These are phyloP conservation scores for Tachina fera DNA, from an alignment of 2,888 invertebrate genomes.

Conservation along the genomic window DNA sequence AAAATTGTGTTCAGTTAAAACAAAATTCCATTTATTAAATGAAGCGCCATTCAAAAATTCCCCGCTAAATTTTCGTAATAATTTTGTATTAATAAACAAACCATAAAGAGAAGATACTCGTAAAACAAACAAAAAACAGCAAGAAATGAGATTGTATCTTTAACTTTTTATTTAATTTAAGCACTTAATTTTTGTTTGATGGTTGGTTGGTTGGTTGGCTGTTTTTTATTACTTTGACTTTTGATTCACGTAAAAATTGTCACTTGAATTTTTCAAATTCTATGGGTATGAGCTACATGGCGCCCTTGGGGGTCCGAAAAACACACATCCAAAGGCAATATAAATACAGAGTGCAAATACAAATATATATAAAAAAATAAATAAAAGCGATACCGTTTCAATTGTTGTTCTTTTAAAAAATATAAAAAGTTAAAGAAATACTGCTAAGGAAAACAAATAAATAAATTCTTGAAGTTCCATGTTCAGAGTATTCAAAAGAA, in stretches of 20 bases:
- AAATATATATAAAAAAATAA: neutral
- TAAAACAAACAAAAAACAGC: neutral
- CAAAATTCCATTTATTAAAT: constrained; percentile 58
- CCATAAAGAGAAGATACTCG: neutral
- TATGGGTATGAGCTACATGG: constrained; percentile 67
- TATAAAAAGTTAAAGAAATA: constrained; percentile 2
- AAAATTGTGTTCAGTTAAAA: constrained; percentile 12
- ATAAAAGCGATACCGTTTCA: constrained; percentile 58
- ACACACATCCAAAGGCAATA: constrained; percentile 35
- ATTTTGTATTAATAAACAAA: constrained; percentile 52
- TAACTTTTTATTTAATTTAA: constrained; percentile 60
- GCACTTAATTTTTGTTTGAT: constrained; percentile 50
- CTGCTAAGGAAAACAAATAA: constrained; percentile 45
- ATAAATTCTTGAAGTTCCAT: constrained; percentile 63
- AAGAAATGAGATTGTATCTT: constrained; percentile 47
- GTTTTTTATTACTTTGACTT: constrained; percentile 56
- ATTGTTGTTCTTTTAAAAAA: constrained; percentile 28
- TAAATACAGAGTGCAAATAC: neutral
- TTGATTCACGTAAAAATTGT: constrained; percentile 71
- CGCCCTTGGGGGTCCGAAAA: constrained; percentile 68
- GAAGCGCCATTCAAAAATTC: constrained; percentile 61
- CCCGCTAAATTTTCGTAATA: constrained; percentile 55
- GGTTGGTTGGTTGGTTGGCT: neutral
- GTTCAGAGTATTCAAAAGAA: constrained; percentile 65
- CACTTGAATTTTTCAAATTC: constrained; percentile 70